Evolutionary conservation across 2,888 invertebrate genomes (phyloP), one percentile per base, ranked within the genome.

Genomic region (Neoaliturus tenellus): DNA sequence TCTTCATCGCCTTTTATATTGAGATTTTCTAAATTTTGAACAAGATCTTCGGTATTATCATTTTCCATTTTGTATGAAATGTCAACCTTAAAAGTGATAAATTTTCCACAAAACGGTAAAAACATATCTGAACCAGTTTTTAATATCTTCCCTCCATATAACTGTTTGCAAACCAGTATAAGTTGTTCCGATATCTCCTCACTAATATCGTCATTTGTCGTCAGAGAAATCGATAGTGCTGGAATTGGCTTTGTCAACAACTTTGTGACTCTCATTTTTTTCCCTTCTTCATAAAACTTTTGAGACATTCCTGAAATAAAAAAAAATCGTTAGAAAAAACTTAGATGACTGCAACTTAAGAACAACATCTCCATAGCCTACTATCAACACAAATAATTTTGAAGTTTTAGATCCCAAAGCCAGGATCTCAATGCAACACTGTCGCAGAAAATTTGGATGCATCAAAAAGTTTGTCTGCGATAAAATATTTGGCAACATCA

Each of bases 31-130:
- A 89, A 81, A 78, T 85, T 80, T 14, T 87, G 82, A 6, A 85
- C 28, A n/a, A 90, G 78, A 69, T 87, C 86, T 8, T 84, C 81
- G 33, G 35, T 78, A 58, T 81, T 33, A 55, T 78, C 17, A 28
- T 10, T 83, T 35, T 83, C 51, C 48, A 87, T 84, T 0, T 87
- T 73, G 82, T 87, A 88, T 23, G 91, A 88, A 35, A 87, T 67
- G 55, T 88, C 85, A 39, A 92, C 90, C 87, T 90, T 89, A 88
- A 92, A 91, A 81, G 88, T 89, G 62, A 92, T 88, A 82, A 89
- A 87, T 88, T 90, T 91, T 23, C 92, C 92, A 89, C 91, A 92
- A 88, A 90, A 92, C 84, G 91, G 89, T 78, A 91, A 86, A 23
- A 83, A 87, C 69, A 92, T 88, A 88, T 88, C 90, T 87, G 91